Base-by-base conservation (phyloP, 1,140 invertebrate genomes). In the Meloidogyne floridensis region DNA sequence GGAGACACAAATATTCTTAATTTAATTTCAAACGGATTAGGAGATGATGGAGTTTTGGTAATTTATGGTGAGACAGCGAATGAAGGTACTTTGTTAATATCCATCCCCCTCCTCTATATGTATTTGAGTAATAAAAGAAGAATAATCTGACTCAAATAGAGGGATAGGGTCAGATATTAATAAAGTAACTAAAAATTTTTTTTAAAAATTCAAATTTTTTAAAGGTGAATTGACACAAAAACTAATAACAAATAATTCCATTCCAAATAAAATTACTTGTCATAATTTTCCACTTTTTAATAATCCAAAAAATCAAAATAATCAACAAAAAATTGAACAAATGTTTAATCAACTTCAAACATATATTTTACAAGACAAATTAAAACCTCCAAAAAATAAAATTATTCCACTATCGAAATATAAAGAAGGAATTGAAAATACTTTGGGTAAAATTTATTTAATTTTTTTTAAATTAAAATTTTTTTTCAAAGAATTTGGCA, bases 291-390 rank as follows among this genome's bases (percentile, higher is more conserved):
- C 56, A 15, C 5, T 69, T 43, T 20, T 70, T 20, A 47, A 9
- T n/a, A n/a, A 43, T n/a, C 15, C 15, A 32, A 70, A 70, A 69
- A 9, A 32, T 32, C 32, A 59, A 3, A 42, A 42, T 10, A 78
- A 78, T 59, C 42, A 18, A 42, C 32, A 78, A 71, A 78, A 78
- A 78, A 47, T 78, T 3, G 20, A 70, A 18, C n/a, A 65, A 78
- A 78, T 78, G 76, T 59, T 78, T 65, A 11, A 47, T 3, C 56
- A 78, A 78, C 20, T 78, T 13, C 51, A 78, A 8, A 0, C n/a
- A 20, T 11, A 20, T 18, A 70, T 59, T n/a, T 7, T 78, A 32
- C 32, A 47, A 42, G 56, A 43, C 6, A 43, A 59, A 65, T 47
- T 78, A 47, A 18, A 13, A 42, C 8, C n/a, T 3, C 56, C n/a